Evolutionary conservation across 2,888 invertebrate genomes (phyloP).

Genomic region (Drosophila engyochracea): DNA sequence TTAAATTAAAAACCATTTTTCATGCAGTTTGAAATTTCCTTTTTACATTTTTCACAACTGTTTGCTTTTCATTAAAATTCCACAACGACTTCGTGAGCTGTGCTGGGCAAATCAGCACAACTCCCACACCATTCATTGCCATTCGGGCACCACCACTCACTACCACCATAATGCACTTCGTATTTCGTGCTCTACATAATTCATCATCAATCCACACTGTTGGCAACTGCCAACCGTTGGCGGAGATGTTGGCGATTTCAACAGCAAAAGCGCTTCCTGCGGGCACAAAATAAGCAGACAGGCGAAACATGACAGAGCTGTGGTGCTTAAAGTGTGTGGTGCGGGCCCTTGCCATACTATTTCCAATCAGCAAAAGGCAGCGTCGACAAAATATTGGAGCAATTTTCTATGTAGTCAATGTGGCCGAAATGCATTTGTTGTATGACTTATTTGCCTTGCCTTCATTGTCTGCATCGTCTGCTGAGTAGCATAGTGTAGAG

Average conservation of each 20-base stretch:
- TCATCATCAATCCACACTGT: slow-evolving; percentile 82
- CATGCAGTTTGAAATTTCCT: slow-evolving; percentile 32
- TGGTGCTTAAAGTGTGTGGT: slow-evolving; percentile 7
- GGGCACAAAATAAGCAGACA: slow-evolving; percentile 49
- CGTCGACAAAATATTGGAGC: slow-evolving; percentile 71
- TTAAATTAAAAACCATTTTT: slow-evolving; percentile 36
- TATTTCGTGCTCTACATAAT: slow-evolving; percentile 85
- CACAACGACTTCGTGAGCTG: slow-evolving; percentile 67
- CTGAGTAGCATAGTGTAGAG: not conserved
- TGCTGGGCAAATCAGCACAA: slow-evolving; percentile 67
- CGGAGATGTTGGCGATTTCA: slow-evolving; percentile 47
- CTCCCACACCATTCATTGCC: slow-evolving; percentile 65
- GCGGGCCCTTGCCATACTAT: slow-evolving; percentile 48
- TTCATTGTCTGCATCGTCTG: not conserved
- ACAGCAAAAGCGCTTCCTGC: slow-evolving; percentile 54
- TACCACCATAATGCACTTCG: slow-evolving; percentile 58
- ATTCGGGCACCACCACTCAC: slow-evolving; percentile 24
- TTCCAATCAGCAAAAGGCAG: slow-evolving; percentile 66
- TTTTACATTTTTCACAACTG: slow-evolving; percentile 39
- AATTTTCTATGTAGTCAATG: slow-evolving; percentile 67
- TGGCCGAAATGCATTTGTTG: slow-evolving; percentile 45
- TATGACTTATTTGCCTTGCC: slow-evolving; percentile 74
- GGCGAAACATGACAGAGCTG: not conserved
- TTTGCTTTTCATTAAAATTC: slow-evolving; percentile 75
- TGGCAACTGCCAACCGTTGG: slow-evolving; percentile 47